Evolutionary conservation across 2,797 vertebrate species (phyloP), one percentile per base, ranked within the genome.

Genomic region (Hirundo rustica): DNA sequence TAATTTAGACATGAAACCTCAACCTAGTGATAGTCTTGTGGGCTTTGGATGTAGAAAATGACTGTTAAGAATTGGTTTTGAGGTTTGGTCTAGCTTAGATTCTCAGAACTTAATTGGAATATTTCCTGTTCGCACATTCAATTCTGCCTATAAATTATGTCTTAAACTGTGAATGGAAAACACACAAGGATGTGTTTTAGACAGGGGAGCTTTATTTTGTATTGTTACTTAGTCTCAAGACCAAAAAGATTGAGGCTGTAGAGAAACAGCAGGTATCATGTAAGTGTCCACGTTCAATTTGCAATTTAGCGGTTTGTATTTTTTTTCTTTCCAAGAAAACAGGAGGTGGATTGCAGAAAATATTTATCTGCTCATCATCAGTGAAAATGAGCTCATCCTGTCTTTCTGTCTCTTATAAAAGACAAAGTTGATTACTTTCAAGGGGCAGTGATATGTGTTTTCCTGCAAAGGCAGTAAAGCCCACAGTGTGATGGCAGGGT

Each of bases 401-500:
- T 15, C 3, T 85, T 79, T 64, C 30, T 32, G 5, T 50, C 21
- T 67, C 11, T 47, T 30, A 13, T 14, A 29, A 66, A 70, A 86
- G 22, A 53, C 17, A 40, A 50, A 5, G 32, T 32, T 23, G 29
- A 13, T 18, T 6, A 13, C 25, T 86, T 68, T 45, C 19, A 57
- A 25, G 4, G 12, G 10, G 7, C 19, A 62, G 7, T 38, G 26
- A 11, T 22, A 34, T 1, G 23, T 17, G n/a, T 58, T 10, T 8
- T 91, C 16, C 44, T 66, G 21, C 8, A 81, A 62, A 36, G 6
- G 5, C 62, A 53, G 47, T 2, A 18, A 61, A 84, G 22, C 17
- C 13, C 14, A 16, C 3, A 21, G 19, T 2, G 0, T 11, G 7
- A 60, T 30, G 30, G 11, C 5, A 32, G 23, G 8, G 4, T 26